Percentiles rank a stretch among this genome's conserved stretches.
phyloP scores from a whole-genome alignment of 2,888 invertebrate species.

The Deroplatys truncata region DNA sequence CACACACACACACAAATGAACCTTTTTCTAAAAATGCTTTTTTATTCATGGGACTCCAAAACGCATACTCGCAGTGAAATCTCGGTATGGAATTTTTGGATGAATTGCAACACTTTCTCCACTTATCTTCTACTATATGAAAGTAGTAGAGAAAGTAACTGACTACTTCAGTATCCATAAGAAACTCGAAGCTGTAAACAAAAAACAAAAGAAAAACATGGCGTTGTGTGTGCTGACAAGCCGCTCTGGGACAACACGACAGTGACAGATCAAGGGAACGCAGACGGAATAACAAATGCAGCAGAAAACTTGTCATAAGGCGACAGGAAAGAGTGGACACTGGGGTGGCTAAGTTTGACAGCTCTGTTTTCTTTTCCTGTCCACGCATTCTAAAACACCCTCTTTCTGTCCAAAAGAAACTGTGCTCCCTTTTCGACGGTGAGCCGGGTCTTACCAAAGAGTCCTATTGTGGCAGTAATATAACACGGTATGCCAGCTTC shows the following conservation, averaged over 20 bases:
- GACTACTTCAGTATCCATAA: background rate
- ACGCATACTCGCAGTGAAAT: too few relatives aligned
- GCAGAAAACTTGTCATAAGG: background rate
- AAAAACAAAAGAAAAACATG: background rate
- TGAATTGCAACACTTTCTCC: too few relatives aligned
- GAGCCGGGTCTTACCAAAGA: too few relatives aligned
- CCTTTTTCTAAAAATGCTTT: too few relatives aligned
- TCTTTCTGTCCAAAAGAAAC: too few relatives aligned
- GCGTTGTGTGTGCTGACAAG: background rate
- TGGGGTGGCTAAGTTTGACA: background rate
- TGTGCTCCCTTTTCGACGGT: too few relatives aligned
- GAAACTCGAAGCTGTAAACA: background rate
- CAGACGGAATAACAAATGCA: background rate
- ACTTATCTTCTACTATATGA: too few relatives aligned
- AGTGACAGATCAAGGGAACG: background rate
- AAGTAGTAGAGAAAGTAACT: background rate
- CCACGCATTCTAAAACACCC: background rate
- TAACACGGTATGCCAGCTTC: too few relatives aligned
- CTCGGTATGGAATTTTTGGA: too few relatives aligned
- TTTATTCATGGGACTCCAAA: too few relatives aligned
- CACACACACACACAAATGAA: too few relatives aligned
- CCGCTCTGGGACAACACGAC: background rate
- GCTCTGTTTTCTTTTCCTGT: background rate
- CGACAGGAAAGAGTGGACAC: background rate
- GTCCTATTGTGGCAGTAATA: too few relatives aligned